These are phyloP conservation scores for Hipposideros armiger DNA, from an alignment of 2,113 vertebrate genomes.

Conservation along the genomic window DNA sequence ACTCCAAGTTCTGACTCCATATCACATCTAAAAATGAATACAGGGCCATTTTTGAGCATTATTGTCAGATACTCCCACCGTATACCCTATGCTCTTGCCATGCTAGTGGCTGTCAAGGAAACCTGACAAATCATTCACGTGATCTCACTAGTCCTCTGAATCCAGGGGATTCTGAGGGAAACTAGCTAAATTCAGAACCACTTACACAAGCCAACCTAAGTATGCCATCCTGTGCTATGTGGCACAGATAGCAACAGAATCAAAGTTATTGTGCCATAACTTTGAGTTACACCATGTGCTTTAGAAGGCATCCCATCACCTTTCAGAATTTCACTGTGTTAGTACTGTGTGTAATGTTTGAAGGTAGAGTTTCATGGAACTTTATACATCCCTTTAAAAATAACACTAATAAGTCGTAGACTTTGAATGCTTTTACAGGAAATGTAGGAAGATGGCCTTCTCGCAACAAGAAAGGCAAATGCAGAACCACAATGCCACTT, in stretches of 20 bases:
- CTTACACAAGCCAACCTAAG: neutral
- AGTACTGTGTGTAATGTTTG: neutral
- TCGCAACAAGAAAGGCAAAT: neutral
- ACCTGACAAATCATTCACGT: neutral
- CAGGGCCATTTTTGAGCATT: neutral
- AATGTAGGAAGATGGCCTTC: neutral
- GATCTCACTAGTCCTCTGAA: neutral
- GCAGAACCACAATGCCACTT: neutral
- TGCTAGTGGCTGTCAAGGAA: neutral
- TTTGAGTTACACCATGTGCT: neutral
- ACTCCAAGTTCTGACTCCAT: neutral
- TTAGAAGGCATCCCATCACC: neutral
- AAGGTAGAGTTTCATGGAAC: neutral
- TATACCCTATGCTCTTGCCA: neutral
- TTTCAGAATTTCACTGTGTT: neutral
- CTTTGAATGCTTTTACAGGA: neutral
- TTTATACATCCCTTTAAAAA: neutral
- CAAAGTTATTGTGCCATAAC: neutral
- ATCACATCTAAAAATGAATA: neutral
- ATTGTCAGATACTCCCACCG: neutral
- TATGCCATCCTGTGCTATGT: fast-evolving
- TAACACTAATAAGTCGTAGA: neutral
- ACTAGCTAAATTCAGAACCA: neutral
- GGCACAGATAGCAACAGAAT: neutral
- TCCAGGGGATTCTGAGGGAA: neutral